Evolutionary conservation across 2,797 vertebrate genomes (phyloP).

Genomic region (Acanthiza pusilla): DNA sequence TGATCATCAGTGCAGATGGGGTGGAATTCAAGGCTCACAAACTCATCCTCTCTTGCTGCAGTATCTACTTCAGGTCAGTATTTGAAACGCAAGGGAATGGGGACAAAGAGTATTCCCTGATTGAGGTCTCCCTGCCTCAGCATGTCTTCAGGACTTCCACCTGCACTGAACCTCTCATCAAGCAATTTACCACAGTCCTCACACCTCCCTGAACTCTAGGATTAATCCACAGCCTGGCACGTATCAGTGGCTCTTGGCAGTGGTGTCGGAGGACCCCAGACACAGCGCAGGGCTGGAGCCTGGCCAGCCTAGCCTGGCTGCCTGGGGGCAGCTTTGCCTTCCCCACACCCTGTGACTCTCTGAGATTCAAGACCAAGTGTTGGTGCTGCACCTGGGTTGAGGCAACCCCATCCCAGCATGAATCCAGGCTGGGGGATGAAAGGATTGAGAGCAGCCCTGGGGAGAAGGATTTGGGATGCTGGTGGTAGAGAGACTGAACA

Average conservation of each 20-base stretch:
- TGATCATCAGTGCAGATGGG: slow-evolving; percentile 71
- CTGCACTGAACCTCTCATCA: not conserved
- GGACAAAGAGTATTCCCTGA: not conserved
- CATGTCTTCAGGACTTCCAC: not conserved
- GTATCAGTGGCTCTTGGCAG: not conserved
- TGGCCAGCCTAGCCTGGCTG: not conserved
- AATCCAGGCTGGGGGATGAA: not conserved
- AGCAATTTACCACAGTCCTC: not conserved
- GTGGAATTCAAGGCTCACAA: slow-evolving; percentile 77
- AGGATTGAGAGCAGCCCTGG: not conserved
- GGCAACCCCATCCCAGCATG: not conserved
- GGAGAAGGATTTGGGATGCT: not conserved
- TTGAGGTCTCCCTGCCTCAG: not conserved
- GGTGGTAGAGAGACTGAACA: not conserved
- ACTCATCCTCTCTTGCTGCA: slow-evolving; percentile 79
- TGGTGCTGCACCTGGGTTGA: not conserved
- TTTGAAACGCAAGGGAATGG: not conserved
- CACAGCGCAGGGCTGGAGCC: not conserved
- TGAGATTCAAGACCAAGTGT: not conserved
- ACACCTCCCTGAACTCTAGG: not conserved
- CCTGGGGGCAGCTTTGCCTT: not conserved
- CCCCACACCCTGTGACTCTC: not conserved
- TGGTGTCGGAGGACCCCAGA: not conserved
- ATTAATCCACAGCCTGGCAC: not conserved
- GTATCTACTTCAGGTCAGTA: slow-evolving; percentile 76